Conservation (phyloP, 2,797 vertebrate species). For the Eleutherodactylus coqui region DNA sequence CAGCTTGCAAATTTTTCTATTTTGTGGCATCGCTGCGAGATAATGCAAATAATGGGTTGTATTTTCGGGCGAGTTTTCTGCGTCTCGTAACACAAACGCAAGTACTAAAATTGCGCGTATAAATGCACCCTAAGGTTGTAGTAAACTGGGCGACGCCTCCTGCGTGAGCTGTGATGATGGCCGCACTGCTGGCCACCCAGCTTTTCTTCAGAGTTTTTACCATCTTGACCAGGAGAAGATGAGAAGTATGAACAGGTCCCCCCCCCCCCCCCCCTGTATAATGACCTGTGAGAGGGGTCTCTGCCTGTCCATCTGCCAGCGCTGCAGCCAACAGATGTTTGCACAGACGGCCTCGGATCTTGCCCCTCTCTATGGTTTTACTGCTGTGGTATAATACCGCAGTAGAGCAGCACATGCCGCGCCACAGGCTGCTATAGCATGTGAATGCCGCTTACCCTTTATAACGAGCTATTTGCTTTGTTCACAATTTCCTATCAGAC, state of each 20-base stretch:
- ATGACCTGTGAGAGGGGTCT: not conserved
- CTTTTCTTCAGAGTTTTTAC: not conserved
- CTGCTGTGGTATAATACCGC: not conserved
- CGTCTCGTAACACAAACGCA: too few species aligned
- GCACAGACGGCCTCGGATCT: not conserved
- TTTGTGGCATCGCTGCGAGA: too few species aligned
- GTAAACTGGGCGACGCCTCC: not conserved
- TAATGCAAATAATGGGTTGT: too few species aligned
- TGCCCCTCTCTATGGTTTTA: not conserved
- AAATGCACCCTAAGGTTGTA: too few species aligned
- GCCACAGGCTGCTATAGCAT: too few species aligned
- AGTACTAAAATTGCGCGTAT: too few species aligned
- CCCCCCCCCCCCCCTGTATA: not conserved
- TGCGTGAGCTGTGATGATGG: not conserved
- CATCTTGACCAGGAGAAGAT: not conserved
- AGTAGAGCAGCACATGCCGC: too few species aligned
- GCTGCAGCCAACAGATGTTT: not conserved
- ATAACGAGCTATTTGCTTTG: not conserved
- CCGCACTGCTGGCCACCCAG: not conserved
- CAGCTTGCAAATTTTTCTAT: too few species aligned
- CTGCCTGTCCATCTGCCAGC: conserved; percentile 10
- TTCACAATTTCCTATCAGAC: not conserved
- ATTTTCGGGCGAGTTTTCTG: too few species aligned
- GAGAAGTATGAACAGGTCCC: not conserved
- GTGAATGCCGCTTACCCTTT: too few species aligned